Conservation (phyloP, 2,888 invertebrate species). For the Anoncus sp. region DNA sequence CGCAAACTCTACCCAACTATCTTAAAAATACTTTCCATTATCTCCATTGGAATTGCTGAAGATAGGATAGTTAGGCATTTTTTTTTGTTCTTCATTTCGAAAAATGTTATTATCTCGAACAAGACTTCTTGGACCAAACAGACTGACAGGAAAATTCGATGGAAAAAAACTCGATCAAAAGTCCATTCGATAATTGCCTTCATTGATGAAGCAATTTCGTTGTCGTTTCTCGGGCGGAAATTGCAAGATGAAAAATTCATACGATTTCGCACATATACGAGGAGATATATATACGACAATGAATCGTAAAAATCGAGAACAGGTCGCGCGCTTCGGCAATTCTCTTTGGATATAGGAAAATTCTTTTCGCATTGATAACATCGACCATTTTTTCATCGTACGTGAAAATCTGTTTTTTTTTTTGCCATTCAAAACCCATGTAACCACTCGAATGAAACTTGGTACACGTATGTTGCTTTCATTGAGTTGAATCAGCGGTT, state of each 20-base stretch:
- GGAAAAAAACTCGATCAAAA: neutral
- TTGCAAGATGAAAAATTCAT: conserved; percentile 40
- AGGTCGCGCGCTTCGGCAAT: conserved; percentile 15
- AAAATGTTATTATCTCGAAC: neutral
- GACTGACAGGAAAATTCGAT: neutral
- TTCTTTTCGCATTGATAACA: conserved; percentile 15
- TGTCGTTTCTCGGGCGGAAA: conserved; percentile 44
- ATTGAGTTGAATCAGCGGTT: too few species aligned
- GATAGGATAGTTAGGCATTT: neutral
- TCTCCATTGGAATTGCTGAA: neutral
- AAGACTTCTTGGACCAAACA: neutral
- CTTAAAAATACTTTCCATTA: too few species aligned
- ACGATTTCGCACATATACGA: conserved; percentile 6
- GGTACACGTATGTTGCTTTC: too few species aligned
- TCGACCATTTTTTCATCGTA: conserved; percentile 22
- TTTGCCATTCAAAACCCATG: too few species aligned
- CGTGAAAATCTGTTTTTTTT: conserved; percentile 37
- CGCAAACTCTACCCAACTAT: too few species aligned
- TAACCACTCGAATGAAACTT: too few species aligned
- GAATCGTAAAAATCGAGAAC: conserved; percentile 22
- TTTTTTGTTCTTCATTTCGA: neutral
- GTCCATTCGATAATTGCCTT: conserved; percentile 22
- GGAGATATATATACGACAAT: conserved; percentile 26
- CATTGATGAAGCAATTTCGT: conserved; percentile 46
- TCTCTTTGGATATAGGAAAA: conserved; percentile 40